These are phyloP conservation scores for Zosterops hypoxanthus DNA, from an alignment of 2,113 vertebrate species.

Conservation along the genomic window DNA sequence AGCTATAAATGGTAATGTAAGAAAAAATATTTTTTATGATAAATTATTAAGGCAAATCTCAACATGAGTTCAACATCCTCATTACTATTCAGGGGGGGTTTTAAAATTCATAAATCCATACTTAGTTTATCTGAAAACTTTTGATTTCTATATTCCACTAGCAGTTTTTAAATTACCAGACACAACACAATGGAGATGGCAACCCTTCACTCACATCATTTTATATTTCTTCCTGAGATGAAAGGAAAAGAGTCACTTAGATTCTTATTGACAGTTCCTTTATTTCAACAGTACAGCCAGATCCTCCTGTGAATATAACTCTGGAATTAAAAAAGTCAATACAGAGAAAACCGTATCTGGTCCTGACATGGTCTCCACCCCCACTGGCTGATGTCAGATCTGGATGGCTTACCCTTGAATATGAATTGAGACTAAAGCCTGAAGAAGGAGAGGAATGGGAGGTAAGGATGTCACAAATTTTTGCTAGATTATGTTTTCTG, in stretches of 20 bases:
- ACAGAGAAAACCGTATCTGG: slow-evolving; percentile 75
- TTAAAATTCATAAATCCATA: not conserved
- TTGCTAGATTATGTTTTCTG: not conserved
- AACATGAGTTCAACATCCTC: not conserved
- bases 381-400: slow-evolving; percentile 81
- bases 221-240: not conserved
- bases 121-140: not conserved
- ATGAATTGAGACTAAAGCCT: slow-evolving; percentile 84
- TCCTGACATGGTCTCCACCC: slow-evolving; percentile 85
- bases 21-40: not conserved
- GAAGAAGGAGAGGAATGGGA: slow-evolving; percentile 84
- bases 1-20: not conserved
- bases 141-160: not conserved
- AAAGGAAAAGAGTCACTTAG: not conserved
- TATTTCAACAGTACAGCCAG: slow-evolving; percentile 84
- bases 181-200: not conserved
- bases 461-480: slow-evolving; percentile 67
- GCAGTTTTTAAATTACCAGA: not conserved
- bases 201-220: not conserved
- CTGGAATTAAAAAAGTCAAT: slow-evolving; percentile 67
- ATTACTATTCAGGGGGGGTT: fast-evolving
- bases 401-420: slow-evolving; percentile 90
- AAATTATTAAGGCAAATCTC: not conserved
- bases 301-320: slow-evolving; percentile 84
- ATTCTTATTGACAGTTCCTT: not conserved